Conservation (phyloP, 2,888 invertebrate genomes). For the Philereme transversata region DNA sequence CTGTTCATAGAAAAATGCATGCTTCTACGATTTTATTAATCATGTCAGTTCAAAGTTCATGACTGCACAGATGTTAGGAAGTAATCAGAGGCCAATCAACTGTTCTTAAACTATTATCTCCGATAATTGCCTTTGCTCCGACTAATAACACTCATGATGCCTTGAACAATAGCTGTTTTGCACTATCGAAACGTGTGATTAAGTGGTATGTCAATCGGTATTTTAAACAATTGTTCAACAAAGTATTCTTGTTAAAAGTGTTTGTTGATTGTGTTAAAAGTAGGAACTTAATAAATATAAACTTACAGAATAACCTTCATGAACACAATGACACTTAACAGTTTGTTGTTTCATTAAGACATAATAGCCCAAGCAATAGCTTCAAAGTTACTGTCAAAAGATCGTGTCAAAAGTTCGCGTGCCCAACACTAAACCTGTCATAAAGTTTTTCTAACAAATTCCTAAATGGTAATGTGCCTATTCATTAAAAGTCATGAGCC, state of each 20-base stretch:
- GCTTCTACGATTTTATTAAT: slow-evolving; percentile 18
- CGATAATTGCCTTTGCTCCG: slow-evolving; percentile 55
- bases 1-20: slow-evolving; percentile 7
- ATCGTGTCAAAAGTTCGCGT: slow-evolving; percentile 29
- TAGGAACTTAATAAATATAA: no score
- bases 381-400: slow-evolving; percentile 16
- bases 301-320: no score
- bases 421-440: slow-evolving; percentile 24
- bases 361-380: slow-evolving; percentile 9
- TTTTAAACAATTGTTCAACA: slow-evolving; percentile 16
- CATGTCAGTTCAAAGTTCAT: slow-evolving; percentile 56
- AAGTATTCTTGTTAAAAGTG: neutral
- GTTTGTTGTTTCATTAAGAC: no score
- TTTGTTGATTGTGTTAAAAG: neutral
- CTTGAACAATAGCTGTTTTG: slow-evolving; percentile 33
- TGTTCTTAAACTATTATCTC: slow-evolving; percentile 62
- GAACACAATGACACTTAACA: no score
- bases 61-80: slow-evolving; percentile 66
- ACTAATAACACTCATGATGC: slow-evolving; percentile 43
- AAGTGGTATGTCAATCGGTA: slow-evolving; percentile 12
- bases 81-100: slow-evolving; percentile 76
- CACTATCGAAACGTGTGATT: slow-evolving; percentile 29
- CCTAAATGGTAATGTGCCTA: slow-evolving; percentile 25
- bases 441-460: slow-evolving; percentile 32
- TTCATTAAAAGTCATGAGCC: slow-evolving; percentile 36